A percentile compares a stretch with the other conserved stretches of the same genome.
Conservation (phyloP, 2,888 invertebrate species). For the Dryobotodes eremita region DNA sequence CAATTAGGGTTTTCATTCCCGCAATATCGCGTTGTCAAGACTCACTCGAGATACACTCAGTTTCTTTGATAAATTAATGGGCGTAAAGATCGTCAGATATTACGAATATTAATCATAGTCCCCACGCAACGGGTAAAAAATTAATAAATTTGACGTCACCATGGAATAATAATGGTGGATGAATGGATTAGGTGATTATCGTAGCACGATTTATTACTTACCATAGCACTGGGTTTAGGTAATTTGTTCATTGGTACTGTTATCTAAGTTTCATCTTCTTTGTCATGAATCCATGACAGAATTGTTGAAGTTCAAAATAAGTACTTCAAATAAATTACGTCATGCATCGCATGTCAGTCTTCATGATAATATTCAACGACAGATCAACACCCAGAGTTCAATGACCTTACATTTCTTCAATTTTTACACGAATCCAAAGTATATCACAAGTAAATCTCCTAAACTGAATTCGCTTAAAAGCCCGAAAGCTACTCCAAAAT, state of each 20-base stretch:
- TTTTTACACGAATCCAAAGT: not conserved
- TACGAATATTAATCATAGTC: constrained; percentile 68
- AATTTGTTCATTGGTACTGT: not conserved
- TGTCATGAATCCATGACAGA: not conserved
- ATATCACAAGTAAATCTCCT: constrained; percentile 2
- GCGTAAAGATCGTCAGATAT: constrained; percentile 67
- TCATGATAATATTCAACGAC: not conserved
- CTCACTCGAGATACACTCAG: constrained; percentile 55
- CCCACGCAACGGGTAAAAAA: constrained; percentile 65
- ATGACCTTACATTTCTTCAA: constrained; percentile 13
- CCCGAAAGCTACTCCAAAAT: not conserved
- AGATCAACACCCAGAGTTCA: not conserved
- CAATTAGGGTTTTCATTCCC: constrained; percentile 14
- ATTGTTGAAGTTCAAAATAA: not conserved
- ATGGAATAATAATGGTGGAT: constrained; percentile 50
- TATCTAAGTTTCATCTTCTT: constrained; percentile 7
- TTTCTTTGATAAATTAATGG: constrained; percentile 70
- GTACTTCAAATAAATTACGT: not conserved
- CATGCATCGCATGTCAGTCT: not conserved
- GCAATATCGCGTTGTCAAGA: constrained; percentile 53
- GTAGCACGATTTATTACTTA: constrained; percentile 34
- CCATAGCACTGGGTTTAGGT: not conserved
- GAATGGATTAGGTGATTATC: constrained; percentile 45
- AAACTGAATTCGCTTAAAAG: constrained; percentile 16
- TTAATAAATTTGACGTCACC: constrained; percentile 64